Base-by-base conservation (phyloP, 2,888 invertebrate species). In the Prosapia bicincta region DNA sequence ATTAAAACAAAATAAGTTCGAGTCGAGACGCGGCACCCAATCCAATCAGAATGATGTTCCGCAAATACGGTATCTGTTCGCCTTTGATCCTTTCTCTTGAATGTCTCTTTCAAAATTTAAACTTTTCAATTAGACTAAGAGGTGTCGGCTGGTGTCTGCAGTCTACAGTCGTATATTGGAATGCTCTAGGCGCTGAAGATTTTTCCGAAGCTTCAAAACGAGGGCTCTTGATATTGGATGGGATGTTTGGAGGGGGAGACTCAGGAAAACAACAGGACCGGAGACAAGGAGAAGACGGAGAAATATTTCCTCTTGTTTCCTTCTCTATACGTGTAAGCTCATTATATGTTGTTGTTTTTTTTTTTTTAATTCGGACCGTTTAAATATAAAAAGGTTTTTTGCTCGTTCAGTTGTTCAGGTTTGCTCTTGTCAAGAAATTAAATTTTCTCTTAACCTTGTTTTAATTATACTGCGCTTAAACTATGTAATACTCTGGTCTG, bases 101-200 rank as follows among this genome's bases (percentile, higher is more conserved):
- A 54, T 20, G 54, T 54, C 54, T 54, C 54, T 54, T 54, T 20
- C 54, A 54, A 54, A 54, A 54, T 54, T 54, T 54, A 54, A 71
- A 72, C 71, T 43, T 67, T 28, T 68, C 76, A 76, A 76, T 76
- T 72, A 76, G 69, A 32, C 65, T 69, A 72, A 76, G 32, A 76
- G 76, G 72, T 71, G 75, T 66, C 43, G 65, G 15, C 7, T 26
- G 23, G 24, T 26, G 30, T 30, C 9, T 9, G 9, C 30, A 30
- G 30, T 30, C 38, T 65, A n/a, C 15, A 10, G 26, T 25, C 67
- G 25, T 25, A 67, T 68, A 68, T 73, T 67, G 71, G 68, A 43
- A 24, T 43, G 75, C 75, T 71, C 28, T 24, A 26, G 68, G 75
- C 75, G 71, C 72, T 75, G 75, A 75, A 71, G 75, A 75, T 75